A percentile compares a stretch with the other conserved stretches of the same genome.
Evolutionary conservation across 2,113 vertebrate species (phyloP).

Genomic region (Geococcyx californianus): DNA sequence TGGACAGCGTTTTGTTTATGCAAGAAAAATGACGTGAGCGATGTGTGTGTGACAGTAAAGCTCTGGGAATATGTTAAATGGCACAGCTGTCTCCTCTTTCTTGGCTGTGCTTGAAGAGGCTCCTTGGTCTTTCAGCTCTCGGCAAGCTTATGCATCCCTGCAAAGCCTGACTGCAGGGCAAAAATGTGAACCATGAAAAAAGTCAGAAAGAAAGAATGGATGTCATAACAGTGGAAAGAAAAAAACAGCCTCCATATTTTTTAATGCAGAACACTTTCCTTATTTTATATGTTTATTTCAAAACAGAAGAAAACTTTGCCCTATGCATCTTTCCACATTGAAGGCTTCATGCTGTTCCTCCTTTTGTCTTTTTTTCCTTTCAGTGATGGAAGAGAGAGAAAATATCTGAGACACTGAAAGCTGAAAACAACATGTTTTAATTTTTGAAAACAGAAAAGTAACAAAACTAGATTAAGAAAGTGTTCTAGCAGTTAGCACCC

Average conservation of each 20-base stretch:
- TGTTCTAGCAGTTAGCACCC: background rate
- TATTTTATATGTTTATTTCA: background rate
- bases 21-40: background rate
- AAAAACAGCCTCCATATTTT: rapidly evolving
- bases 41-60: background rate
- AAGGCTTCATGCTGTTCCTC: background rate
- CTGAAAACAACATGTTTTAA: background rate
- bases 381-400: background rate
- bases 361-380: too few relatives aligned
- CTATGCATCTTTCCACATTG: background rate
- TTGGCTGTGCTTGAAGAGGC: background rate
- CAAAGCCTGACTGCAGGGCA: background rate
- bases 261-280: background rate
- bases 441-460: background rate
- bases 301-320: background rate
- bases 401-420: background rate
- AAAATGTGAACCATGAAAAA: background rate
- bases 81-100: background rate
- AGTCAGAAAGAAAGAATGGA: too few relatives aligned
- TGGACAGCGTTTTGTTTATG: background rate
- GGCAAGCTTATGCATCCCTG: background rate
- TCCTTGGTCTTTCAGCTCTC: background rate
- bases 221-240: background rate
- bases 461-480: background rate
- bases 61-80: background rate